A percentile compares a stretch with the other conserved stretches of the same genome.
These are phyloP conservation scores for Steinernema feltiae DNA, from an alignment of 1,140 invertebrate genomes.

Conservation along the genomic window DNA sequence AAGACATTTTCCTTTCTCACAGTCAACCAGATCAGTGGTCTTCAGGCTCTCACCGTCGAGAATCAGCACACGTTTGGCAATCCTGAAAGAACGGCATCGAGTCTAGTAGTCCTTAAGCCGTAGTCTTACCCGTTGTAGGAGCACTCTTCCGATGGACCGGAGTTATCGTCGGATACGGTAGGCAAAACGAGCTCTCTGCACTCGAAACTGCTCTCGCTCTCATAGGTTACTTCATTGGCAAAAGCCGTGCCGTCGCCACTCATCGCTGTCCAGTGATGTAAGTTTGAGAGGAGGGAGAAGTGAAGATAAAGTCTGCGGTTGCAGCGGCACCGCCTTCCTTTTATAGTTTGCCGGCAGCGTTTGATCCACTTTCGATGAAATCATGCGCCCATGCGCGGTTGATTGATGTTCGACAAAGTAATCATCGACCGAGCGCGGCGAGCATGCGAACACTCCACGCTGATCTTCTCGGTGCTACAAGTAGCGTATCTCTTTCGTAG, in stretches of 20 bases:
- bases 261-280: not conserved
- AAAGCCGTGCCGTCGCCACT: not conserved
- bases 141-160: not conserved
- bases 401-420: not conserved
- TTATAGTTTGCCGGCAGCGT: not conserved
- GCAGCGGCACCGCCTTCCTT: not conserved
- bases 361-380: not conserved
- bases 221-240: not conserved
- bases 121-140: no score
- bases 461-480: no score
- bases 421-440: not conserved
- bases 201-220: not conserved
- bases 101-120: not conserved
- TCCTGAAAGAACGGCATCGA: not conserved
- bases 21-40: slow-evolving; percentile 46
- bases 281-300: not conserved
- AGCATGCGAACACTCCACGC: no score
- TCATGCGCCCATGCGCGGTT: not conserved
- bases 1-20: slow-evolving; percentile 44
- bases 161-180: not conserved
- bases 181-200: not conserved
- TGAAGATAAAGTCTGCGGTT: not conserved
- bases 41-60: slow-evolving; percentile 47
- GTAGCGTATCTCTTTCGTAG: no score
- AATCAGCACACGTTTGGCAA: slow-evolving; percentile 35